phyloP scores from a whole-genome alignment of 1,140 invertebrate species.

The Holcopasites calliopsidis region DNA sequence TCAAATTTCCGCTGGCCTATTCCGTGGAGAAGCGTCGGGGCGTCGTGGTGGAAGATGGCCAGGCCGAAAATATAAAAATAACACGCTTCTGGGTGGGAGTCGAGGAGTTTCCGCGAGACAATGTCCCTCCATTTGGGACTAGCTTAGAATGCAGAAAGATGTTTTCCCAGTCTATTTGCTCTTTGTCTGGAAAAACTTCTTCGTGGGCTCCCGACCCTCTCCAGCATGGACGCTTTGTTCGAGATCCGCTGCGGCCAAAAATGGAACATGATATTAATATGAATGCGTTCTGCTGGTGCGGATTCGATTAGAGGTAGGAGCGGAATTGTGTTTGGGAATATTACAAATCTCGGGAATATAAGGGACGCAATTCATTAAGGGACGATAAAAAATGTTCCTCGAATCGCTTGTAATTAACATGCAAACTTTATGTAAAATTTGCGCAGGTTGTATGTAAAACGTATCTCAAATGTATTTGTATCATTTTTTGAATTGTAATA shows the following conservation, averaged over 20 bases:
- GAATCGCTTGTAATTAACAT: too few species aligned
- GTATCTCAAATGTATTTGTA: too few species aligned
- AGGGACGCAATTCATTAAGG: too few species aligned
- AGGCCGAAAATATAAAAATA: constrained; percentile 46
- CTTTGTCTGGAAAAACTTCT: background rate
- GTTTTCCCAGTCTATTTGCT: background rate
- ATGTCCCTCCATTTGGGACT: constrained; percentile 18
- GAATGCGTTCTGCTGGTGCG: background rate
- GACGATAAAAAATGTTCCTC: too few species aligned
- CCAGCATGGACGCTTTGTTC: too few species aligned
- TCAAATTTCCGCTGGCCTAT: constrained; percentile 51
- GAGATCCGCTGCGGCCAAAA: background rate
- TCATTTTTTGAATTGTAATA: too few species aligned
- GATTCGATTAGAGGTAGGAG: background rate
- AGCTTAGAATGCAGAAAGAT: constrained; percentile 28
- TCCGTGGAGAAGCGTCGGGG: background rate
- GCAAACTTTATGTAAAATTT: too few species aligned
- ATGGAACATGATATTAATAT: background rate
- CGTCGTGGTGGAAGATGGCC: constrained; percentile 10
- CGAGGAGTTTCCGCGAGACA: constrained; percentile 25
- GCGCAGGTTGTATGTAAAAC: too few species aligned
- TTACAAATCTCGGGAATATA: too few species aligned
- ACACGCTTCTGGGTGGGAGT: constrained; percentile 21
- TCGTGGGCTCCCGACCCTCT: too few species aligned
- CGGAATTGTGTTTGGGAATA: background rate